These are phyloP conservation scores for Hirtodrosophila cameraria DNA, from an alignment of 2,888 invertebrate species.

Conservation along the genomic window DNA sequence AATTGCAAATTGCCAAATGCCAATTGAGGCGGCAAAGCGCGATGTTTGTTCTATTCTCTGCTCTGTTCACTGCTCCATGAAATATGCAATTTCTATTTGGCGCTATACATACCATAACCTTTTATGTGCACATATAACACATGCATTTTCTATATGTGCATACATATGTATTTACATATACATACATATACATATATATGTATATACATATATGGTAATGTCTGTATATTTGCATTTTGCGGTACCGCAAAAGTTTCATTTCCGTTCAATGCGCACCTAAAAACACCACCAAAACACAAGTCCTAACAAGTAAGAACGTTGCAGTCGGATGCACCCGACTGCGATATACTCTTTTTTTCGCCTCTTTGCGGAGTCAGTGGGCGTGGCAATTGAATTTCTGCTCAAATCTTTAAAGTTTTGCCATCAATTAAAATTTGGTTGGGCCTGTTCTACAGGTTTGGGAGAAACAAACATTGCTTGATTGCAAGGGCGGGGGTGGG, in stretches of 20 bases:
- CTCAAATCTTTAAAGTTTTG: too few relatives aligned
- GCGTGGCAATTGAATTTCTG: too few relatives aligned
- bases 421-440: too few relatives aligned
- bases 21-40: slow-evolving; percentile 54
- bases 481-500: too few relatives aligned
- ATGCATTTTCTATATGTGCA: slow-evolving; percentile 1
- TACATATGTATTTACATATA: slow-evolving; percentile 9
- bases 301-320: too few relatives aligned
- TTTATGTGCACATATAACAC: slow-evolving; percentile 16
- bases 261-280: slow-evolving; percentile 59
- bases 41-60: slow-evolving; percentile 54
- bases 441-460: too few relatives aligned
- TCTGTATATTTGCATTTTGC: slow-evolving; percentile 45
- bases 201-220: background rate
- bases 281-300: slow-evolving; percentile 35
- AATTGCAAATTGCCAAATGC: slow-evolving; percentile 70
- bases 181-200: slow-evolving; percentile 14
- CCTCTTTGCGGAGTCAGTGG: too few relatives aligned
- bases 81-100: slow-evolving; percentile 70
- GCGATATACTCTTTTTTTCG: too few relatives aligned
- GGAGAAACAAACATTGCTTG: too few relatives aligned
- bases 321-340: too few relatives aligned
- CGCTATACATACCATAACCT: slow-evolving; percentile 16
- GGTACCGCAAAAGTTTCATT: slow-evolving; percentile 70
- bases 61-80: slow-evolving; percentile 58